These are phyloP conservation scores for Ceriagrion tenellum DNA, from an alignment of 2,888 invertebrate species.

Conservation along the genomic window DNA sequence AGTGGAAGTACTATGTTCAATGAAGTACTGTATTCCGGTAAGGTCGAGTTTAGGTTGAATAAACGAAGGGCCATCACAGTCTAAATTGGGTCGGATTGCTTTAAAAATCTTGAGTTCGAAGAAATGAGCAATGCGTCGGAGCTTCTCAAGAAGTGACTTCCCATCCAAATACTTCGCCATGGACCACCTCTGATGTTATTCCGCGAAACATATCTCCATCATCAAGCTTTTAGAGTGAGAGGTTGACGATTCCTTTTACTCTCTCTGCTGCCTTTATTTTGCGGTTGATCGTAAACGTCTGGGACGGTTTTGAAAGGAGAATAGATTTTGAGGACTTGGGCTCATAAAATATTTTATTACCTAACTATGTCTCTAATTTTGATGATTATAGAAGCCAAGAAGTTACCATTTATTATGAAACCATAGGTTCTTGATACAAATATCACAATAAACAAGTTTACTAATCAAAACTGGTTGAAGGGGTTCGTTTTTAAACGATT, in stretches of 20 bases:
- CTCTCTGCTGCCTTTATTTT: not conserved
- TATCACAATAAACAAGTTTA: too few relatives aligned
- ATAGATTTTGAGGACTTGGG: too few relatives aligned
- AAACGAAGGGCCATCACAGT: too few relatives aligned
- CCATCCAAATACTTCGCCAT: not conserved
- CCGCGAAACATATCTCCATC: not conserved
- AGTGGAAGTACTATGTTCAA: too few relatives aligned
- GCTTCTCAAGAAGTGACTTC: not conserved
- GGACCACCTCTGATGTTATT: not conserved
- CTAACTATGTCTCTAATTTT: not conserved
- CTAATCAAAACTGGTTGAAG: too few relatives aligned
- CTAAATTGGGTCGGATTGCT: too few relatives aligned
- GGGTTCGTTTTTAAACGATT: too few relatives aligned
- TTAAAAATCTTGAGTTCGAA: not conserved
- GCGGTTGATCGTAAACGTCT: not conserved
- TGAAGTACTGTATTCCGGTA: too few relatives aligned
- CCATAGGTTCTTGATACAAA: too few relatives aligned
- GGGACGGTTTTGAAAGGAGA: not conserved
- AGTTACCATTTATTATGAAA: too few relatives aligned
- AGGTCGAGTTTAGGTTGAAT: too few relatives aligned
- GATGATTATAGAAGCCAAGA: not conserved
- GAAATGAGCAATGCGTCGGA: not conserved
- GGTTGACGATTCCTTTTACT: not conserved
- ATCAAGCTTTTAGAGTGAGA: not conserved
- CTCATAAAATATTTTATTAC: not conserved